A percentile compares a stretch with the other conserved stretches of the same genome.
These are phyloP conservation scores for Stercorarius parasiticus DNA, from an alignment of 2,113 vertebrate genomes.

Conservation along the genomic window DNA sequence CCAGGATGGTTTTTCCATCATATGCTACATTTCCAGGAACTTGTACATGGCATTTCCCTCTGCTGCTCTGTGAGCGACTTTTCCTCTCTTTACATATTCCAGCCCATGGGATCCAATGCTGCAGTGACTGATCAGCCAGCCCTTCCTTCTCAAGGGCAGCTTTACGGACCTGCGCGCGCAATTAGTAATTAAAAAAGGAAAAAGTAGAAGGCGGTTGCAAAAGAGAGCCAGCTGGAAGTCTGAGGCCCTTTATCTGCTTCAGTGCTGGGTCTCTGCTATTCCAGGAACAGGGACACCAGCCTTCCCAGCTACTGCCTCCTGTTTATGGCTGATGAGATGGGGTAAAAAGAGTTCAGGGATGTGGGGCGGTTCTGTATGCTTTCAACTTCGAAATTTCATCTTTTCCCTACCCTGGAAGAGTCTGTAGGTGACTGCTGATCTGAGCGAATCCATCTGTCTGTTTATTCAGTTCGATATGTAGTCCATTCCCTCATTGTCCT, in stretches of 20 bases:
- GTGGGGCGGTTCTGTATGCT: background rate
- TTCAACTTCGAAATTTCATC: background rate
- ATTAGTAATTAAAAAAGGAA: background rate
- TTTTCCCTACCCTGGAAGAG: background rate
- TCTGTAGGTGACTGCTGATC: background rate
- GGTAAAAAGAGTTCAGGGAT: background rate
- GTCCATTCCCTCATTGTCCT: background rate
- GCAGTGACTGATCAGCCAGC: background rate
- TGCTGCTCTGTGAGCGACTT: background rate
- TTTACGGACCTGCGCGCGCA: background rate
- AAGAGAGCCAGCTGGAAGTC: background rate
- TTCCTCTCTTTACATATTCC: background rate
- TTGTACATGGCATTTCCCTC: background rate
- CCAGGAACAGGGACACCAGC: background rate
- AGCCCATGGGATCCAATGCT: rapidly evolving
- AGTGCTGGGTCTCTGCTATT: background rate
- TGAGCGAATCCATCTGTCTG: background rate
- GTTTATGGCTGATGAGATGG: background rate
- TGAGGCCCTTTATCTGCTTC: background rate
- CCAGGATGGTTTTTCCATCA: background rate
- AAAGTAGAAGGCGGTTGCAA: background rate
- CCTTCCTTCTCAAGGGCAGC: background rate
- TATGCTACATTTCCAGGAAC: background rate
- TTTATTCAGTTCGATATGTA: background rate
- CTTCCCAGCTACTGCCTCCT: background rate